Evolutionary conservation across 35 echinoderm and acorn worm genomes (phyloP).

Genomic region (Antedon bifida): DNA sequence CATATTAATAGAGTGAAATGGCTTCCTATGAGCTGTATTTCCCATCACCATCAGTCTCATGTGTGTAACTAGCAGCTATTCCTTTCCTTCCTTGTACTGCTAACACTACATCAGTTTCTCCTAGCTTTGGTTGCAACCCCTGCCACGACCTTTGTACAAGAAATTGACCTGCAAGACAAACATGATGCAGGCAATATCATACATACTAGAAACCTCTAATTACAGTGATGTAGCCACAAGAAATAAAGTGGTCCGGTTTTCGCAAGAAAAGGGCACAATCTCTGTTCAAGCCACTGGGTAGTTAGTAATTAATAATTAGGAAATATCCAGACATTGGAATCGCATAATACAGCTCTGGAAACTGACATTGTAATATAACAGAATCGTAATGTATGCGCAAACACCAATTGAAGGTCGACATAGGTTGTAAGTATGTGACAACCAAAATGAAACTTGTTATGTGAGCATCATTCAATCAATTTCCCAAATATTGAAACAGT

Average conservation of each 20-base stretch:
- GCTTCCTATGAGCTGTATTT: no score
- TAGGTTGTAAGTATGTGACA: neutral
- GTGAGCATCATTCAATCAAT: neutral
- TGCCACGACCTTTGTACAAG: slow-evolving; percentile 56
- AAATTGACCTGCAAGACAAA: slow-evolving; percentile 46
- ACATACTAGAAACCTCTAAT: neutral
- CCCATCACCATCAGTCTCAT: slow-evolving; percentile 36
- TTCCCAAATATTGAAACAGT: neutral
- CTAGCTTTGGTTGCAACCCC: slow-evolving; percentile 60
- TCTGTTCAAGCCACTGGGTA: no score
- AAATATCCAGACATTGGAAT: no score
- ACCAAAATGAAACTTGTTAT: neutral
- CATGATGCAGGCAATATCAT: neutral
- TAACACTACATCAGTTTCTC: slow-evolving; percentile 52
- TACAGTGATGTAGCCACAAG: neutral
- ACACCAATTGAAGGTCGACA: no score
- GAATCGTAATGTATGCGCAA: no score
- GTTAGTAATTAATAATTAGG: no score
- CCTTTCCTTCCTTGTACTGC: slow-evolving; percentile 56
- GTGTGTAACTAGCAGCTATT: slow-evolving; percentile 72
- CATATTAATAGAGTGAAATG: no score
- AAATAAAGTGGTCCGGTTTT: neutral
- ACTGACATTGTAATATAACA: no score
- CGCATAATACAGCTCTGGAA: no score
- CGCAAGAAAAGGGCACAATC: no score